Evolutionary conservation across 2,888 invertebrate species (phyloP).

Genomic region (Drosophila seclusa): DNA sequence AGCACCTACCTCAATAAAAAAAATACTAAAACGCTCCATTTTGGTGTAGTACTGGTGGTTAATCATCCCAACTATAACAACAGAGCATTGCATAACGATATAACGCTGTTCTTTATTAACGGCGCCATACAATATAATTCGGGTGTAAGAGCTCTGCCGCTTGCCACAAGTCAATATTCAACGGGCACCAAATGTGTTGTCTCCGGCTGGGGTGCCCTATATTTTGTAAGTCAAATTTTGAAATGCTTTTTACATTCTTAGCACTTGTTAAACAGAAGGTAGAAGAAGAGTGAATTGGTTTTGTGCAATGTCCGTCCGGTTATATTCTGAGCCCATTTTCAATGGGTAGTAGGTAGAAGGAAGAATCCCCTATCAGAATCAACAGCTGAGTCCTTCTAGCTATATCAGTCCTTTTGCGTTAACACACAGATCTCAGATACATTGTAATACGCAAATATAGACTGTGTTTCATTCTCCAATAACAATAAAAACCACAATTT

Average conservation of each 20-base stretch:
- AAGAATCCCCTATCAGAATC: neutral
- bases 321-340: neutral
- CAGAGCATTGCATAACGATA: conserved; percentile 58
- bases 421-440: too few relatives aligned
- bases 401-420: too few relatives aligned
- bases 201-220: conserved; percentile 75
- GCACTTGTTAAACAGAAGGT: neutral
- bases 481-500: too few relatives aligned
- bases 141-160: conserved; percentile 48
- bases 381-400: neutral
- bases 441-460: too few relatives aligned
- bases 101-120: conserved; percentile 76
- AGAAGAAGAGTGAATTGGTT: neutral
- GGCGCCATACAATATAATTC: conserved; percentile 65
- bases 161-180: conserved; percentile 30
- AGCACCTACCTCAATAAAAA: conserved; percentile 39
- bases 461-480: too few relatives aligned
- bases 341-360: neutral
- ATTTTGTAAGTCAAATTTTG: conserved; percentile 13
- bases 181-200: conserved; percentile 56
- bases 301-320: neutral
- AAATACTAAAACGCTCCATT: conserved; percentile 46
- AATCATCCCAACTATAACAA: conserved; percentile 54
- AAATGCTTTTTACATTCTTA: neutral
- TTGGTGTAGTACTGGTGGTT: conserved; percentile 62